Evolutionary conservation across 2,797 vertebrate species (phyloP).

Genomic region (Kryptolebias ocellatus): DNA sequence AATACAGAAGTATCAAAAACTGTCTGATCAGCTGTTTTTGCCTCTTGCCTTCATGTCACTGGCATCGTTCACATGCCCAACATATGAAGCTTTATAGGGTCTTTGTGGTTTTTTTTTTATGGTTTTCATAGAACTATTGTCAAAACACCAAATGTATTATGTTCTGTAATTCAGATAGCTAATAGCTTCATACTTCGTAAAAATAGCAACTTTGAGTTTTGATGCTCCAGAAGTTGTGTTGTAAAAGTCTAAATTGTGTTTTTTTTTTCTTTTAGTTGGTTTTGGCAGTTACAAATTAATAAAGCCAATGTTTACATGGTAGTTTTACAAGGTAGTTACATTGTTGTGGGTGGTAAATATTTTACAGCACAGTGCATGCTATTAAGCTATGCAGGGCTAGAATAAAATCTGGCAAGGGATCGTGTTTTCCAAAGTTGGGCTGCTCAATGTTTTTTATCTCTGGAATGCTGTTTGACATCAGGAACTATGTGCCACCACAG

Average conservation of each 20-base stretch:
- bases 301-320: neutral
- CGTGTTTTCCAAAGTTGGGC: neutral
- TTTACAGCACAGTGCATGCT: neutral
- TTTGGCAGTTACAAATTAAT: neutral
- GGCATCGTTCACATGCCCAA: conserved; percentile 34
- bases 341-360: neutral
- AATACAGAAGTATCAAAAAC: neutral
- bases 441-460: no score
- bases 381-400: neutral
- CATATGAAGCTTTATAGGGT: neutral
- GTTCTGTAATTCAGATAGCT: neutral
- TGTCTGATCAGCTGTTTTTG: conserved; percentile 39
- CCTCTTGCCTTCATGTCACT: conserved; percentile 30
- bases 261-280: neutral
- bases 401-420: neutral
- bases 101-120: neutral
- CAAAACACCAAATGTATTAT: neutral
- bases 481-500: neutral
- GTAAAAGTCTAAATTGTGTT: neutral
- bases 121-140: conserved; percentile 7
- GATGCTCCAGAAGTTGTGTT: neutral
- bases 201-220: neutral
- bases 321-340: neutral
- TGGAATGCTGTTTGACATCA: neutral
- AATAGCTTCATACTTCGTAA: no score